Percentiles rank a stretch among this genome's conserved stretches.
Conservation (phyloP, 2,888 invertebrate species). For the Leptinotarsa rubiginosa region DNA sequence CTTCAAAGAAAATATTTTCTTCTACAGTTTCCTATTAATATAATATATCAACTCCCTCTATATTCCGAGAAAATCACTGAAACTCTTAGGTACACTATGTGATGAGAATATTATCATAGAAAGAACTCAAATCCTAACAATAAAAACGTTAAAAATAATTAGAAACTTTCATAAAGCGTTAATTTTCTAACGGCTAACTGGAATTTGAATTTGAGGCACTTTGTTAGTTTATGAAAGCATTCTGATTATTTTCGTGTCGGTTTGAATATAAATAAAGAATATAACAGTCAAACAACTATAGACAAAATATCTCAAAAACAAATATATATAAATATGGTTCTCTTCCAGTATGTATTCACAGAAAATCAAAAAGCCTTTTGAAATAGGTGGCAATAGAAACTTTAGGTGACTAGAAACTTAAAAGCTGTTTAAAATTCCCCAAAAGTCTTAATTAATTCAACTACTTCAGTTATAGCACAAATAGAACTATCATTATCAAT, state of each 20-base stretch:
- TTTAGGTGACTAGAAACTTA: conserved; percentile 1
- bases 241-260: conserved; percentile 11
- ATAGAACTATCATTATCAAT: neutral
- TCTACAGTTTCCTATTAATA: neutral
- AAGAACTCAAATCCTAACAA: conserved; percentile 16
- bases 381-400: neutral
- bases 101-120: conserved; percentile 8
- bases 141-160: conserved; percentile 7
- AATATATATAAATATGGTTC: conserved; percentile 8
- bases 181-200: conserved; percentile 9
- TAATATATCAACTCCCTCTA: neutral
- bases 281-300: conserved; percentile 16
- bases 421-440: neutral
- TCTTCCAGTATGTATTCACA: conserved; percentile 25
- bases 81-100: neutral
- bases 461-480: neutral
- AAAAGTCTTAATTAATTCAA: neutral
- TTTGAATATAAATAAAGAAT: conserved; percentile 12
- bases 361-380: conserved; percentile 21
- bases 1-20: neutral
- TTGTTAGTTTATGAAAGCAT: conserved; percentile 17
- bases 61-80: neutral
- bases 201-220: conserved; percentile 26
- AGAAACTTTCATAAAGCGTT: conserved; percentile 4
- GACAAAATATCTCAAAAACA: conserved; percentile 24